A percentile compares a stretch with the other conserved stretches of the same genome.
Conservation (phyloP, 2,797 vertebrate species). For the Monodelphis domestica region DNA sequence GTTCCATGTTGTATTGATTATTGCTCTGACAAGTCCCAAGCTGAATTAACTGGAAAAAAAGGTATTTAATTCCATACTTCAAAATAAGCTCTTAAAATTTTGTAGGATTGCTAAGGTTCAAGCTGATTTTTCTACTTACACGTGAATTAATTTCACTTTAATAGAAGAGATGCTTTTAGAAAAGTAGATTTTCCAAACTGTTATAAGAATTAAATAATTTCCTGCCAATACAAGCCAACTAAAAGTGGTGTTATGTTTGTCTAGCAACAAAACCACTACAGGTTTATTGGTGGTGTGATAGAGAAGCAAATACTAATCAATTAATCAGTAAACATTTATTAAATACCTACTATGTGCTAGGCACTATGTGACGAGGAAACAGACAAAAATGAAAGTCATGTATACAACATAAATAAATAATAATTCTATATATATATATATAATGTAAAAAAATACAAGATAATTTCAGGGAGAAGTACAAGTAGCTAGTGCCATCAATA, state of each 20-base stretch:
- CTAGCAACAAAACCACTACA: neutral
- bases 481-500: neutral
- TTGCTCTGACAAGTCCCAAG: constrained; percentile 42
- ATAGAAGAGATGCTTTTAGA: constrained; percentile 42
- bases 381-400: neutral
- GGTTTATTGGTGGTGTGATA: neutral
- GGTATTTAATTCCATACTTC: constrained; percentile 33
- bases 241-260: neutral
- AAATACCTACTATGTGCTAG: neutral
- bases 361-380: neutral
- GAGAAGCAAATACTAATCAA: neutral
- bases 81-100: constrained; percentile 60
- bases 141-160: constrained; percentile 45
- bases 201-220: constrained; percentile 49
- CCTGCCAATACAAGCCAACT: constrained; percentile 27
- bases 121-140: constrained; percentile 1
- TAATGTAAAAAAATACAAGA: neutral
- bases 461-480: neutral
- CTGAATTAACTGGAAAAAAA: constrained; percentile 33
- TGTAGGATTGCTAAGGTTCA: constrained; percentile 36
- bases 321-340: neutral
- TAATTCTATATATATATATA: neutral
- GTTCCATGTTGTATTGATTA: neutral
- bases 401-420: neutral
- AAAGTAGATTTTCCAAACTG: constrained; percentile 23